Base-by-base conservation (phyloP, 1,140 invertebrate genomes). In the Apis laboriosa region DNA sequence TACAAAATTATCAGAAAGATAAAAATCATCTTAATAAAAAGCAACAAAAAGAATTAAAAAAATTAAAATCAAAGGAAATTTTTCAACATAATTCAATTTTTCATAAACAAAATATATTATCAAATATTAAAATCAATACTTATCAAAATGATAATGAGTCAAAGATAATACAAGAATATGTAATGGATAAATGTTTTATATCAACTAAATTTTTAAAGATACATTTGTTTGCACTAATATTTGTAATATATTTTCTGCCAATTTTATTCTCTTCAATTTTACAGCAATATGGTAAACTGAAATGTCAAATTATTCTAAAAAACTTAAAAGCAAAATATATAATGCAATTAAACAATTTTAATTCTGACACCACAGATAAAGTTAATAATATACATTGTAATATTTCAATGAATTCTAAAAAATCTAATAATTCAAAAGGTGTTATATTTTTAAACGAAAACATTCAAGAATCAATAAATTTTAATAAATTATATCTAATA, bases 191-290 rank as follows among this genome's bases (percentile, higher is more conserved):
- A 49, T 92, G 91, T 76, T 86, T 90, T n/a, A 51, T 91, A 60
- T 88, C 91, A 12, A 82, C 49, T 12, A 68, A 75, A 24, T 90
- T 91, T 80, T 64, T 92, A 34, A 91, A 85, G 70, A 64, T 91
- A 63, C 77, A 92, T 66, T 56, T 92, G 19, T 75, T 91, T 56
- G 53, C 87, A 19, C 12, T 91, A 17, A 34, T 87, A n/a, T 88
- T 92, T 63, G 9, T 88, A 34, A 63, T 92, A 58, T 92, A 92
- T 72, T 90, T 92, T 49, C 71, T 89, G 17, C 84, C 90, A 28
- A 90, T 92, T 70, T 82, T 92, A 17, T 49, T 86, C 2, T 90
- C 86, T 13, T 81, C 70, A 21, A 85, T 89, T 61, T 84, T 91
- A 24, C 84, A 89, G 58, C 86, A 86, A 63, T 77, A 67, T 28